Conservation (phyloP, 2,888 invertebrate genomes). For the Clusia tigrina region DNA sequence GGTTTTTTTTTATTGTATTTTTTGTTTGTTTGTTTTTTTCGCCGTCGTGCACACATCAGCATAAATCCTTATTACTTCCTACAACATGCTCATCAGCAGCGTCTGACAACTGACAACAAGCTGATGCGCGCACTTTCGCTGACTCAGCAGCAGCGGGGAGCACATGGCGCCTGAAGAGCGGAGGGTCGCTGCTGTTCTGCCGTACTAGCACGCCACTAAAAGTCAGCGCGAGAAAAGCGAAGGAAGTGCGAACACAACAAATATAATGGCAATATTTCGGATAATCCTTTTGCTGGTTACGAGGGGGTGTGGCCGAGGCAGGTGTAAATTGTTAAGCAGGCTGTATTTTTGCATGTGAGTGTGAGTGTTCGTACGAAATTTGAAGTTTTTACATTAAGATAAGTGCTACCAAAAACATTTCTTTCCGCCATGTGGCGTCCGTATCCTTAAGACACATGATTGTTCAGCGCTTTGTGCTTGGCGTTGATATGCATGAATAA, state of each 20-base stretch:
- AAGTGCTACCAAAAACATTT: too few relatives aligned
- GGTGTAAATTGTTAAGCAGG: conserved; percentile 1
- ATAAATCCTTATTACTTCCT: conserved; percentile 30
- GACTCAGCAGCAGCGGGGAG: conserved; percentile 6
- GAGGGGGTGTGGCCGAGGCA: neutral
- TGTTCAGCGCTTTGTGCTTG: too few relatives aligned
- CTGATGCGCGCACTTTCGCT: conserved; percentile 13
- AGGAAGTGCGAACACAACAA: neutral
- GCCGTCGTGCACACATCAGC: conserved; percentile 22
- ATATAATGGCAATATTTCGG: conserved; percentile 16
- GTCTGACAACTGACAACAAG: conserved; percentile 22
- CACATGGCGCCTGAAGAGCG: neutral
- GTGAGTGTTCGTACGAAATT: neutral
- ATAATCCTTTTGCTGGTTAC: conserved; percentile 14
- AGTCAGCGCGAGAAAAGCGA: neutral
- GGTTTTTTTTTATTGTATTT: conserved; percentile 1
- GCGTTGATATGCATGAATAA: too few relatives aligned
- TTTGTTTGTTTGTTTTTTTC: neutral
- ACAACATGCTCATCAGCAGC: conserved; percentile 15
- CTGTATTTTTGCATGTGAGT: neutral
- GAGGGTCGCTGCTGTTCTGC: neutral
- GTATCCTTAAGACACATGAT: too few relatives aligned
- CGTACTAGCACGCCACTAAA: too few relatives aligned
- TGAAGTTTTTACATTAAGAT: neutral
- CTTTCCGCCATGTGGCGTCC: neutral